Percentiles rank a stretch among this genome's conserved stretches.
Evolutionary conservation across 1,140 invertebrate species (phyloP).

Genomic region (Lerema accius): DNA sequence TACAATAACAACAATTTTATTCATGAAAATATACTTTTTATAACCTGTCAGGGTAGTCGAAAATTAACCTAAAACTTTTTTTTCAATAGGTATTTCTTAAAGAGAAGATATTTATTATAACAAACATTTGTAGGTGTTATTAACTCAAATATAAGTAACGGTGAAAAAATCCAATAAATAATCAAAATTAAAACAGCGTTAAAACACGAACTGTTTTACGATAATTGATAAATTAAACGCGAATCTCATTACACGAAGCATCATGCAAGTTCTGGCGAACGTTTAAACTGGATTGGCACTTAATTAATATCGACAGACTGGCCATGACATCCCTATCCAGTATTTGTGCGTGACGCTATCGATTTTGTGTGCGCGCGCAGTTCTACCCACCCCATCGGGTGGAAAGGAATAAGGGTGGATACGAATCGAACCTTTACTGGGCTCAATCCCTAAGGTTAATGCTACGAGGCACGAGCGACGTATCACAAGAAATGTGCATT

Average conservation of each 20-base stretch:
- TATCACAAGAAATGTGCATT: constrained; percentile 45
- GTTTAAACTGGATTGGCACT: constrained; percentile 34
- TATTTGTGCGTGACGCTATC: constrained; percentile 77
- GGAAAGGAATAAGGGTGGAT: constrained; percentile 63
- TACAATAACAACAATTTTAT: too few species aligned
- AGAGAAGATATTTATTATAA: too few species aligned
- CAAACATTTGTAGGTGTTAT: too few species aligned
- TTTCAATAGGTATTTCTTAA: too few species aligned
- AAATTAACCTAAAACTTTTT: too few species aligned
- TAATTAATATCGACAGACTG: constrained; percentile 66
- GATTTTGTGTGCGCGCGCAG: constrained; percentile 79
- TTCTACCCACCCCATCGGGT: constrained; percentile 42
- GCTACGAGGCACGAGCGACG: constrained; percentile 46
- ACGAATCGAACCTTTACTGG: constrained; percentile 77
- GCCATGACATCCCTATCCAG: constrained; percentile 64
- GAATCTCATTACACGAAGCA: constrained; percentile 20
- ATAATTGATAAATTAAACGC: constrained; percentile 21
- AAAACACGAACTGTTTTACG: too few species aligned
- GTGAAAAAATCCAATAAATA: too few species aligned
- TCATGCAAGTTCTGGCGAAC: constrained; percentile 4
- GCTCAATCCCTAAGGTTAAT: constrained; percentile 73
- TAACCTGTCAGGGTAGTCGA: too few species aligned
- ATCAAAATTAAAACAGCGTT: too few species aligned
- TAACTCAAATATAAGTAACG: too few species aligned
- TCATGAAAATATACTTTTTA: too few species aligned